A percentile compares a stretch with the other conserved stretches of the same genome.
Conservation (phyloP, 2,113 vertebrate species). For the Oncorhynchus tshawytscha region DNA sequence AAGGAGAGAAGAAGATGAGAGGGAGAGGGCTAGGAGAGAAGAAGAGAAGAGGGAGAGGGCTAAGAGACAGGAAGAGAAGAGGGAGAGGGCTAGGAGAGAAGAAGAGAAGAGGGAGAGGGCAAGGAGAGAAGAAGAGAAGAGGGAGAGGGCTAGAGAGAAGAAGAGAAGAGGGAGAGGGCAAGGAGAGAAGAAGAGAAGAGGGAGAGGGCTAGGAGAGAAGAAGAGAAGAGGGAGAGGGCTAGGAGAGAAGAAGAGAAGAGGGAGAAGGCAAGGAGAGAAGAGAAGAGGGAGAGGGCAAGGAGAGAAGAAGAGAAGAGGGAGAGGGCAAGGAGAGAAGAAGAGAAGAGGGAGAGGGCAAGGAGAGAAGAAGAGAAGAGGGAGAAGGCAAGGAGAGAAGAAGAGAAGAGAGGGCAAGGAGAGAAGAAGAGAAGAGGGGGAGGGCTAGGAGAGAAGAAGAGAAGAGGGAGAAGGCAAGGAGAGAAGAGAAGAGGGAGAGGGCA, state of each 20-base stretch:
- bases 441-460: conserved; percentile 69
- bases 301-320: conserved; percentile 76
- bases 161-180: conserved; percentile 14
- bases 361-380: conserved; percentile 76
- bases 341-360: neutral
- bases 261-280: conserved; percentile 10
- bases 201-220: conserved; percentile 11
- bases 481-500: conserved; percentile 39
- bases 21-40: conserved; percentile 52
- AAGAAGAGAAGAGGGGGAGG: conserved; percentile 72
- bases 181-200: conserved; percentile 76
- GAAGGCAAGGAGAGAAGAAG: conserved; percentile 28
- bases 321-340: conserved; percentile 24
- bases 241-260: conserved; percentile 77
- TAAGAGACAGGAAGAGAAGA: neutral
- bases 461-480: neutral
- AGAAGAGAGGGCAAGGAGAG: conserved; percentile 25
- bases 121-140: conserved; percentile 76
- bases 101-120: conserved; percentile 38
- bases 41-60: conserved; percentile 69
- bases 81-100: conserved; percentile 42
- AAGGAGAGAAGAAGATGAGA: conserved; percentile 30
- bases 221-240: conserved; percentile 15
- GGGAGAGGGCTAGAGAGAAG: conserved; percentile 8
- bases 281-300: neutral